Percentiles rank a stretch among this genome's conserved stretches.
phyloP scores from a whole-genome alignment of 2,797 vertebrate genomes.

The Tolypeutes matacus region DNA sequence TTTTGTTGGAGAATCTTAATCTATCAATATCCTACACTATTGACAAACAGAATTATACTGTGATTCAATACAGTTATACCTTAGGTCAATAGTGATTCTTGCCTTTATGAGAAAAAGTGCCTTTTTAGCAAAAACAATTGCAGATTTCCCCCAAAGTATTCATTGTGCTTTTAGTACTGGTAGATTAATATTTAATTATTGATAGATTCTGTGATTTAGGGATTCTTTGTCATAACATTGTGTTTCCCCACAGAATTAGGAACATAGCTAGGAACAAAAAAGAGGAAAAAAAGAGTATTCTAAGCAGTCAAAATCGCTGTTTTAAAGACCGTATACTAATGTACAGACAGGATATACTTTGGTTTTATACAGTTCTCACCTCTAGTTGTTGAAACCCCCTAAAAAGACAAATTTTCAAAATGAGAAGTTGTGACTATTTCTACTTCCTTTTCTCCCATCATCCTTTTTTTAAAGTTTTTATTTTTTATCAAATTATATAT shows the following conservation, averaged over 20 bases:
- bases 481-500: neutral
- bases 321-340: neutral
- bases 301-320: neutral
- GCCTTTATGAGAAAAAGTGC: neutral
- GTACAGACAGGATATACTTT: neutral
- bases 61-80: neutral
- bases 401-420: neutral
- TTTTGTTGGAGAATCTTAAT: neutral
- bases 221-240: neutral
- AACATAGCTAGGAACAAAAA: neutral
- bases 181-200: constrained; percentile 8
- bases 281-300: neutral
- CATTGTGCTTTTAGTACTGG: neutral
- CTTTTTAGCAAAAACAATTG: neutral
- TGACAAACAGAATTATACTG: neutral
- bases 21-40: neutral
- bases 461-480: neutral
- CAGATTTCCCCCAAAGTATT: neutral
- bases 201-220: neutral
- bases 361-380: neutral
- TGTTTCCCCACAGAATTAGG: neutral
- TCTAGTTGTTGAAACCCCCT: neutral
- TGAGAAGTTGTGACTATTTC: neutral
- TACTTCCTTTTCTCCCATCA: neutral
- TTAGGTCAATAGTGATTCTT: constrained; percentile 17